These are phyloP conservation scores for Heptascelio sp. DNA, from an alignment of 2,888 invertebrate genomes.

Conservation along the genomic window DNA sequence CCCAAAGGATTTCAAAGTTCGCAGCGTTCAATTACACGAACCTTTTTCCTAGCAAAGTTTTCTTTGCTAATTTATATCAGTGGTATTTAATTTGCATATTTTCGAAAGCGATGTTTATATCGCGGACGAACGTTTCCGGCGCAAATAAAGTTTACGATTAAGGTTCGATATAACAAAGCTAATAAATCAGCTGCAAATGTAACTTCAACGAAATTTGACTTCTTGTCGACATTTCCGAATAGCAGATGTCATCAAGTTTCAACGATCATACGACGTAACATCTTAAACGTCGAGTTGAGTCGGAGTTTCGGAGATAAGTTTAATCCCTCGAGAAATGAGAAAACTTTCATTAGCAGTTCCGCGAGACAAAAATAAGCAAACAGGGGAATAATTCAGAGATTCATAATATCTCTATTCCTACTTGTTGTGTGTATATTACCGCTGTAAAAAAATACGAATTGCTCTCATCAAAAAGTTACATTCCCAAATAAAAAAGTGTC, in stretches of 20 bases:
- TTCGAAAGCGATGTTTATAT: no score
- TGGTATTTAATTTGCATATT: no score
- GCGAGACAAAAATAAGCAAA: conserved; percentile 65
- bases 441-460: conserved; percentile 50
- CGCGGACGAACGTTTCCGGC: no score
- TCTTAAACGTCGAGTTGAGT: conserved; percentile 67
- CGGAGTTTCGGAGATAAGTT: conserved; percentile 62
- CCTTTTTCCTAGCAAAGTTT: no score
- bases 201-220: conserved; percentile 27
- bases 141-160: conserved; percentile 9
- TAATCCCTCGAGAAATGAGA: conserved; percentile 69
- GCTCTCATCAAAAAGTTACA: conserved; percentile 50
- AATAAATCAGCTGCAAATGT: conserved; percentile 80
- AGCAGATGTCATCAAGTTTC: conserved; percentile 67
- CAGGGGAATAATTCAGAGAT: conserved; percentile 57
- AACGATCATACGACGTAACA: conserved; percentile 64
- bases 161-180: conserved; percentile 64
- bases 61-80: no score
- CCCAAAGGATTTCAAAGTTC: conserved; percentile 62
- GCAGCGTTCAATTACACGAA: conserved; percentile 36
- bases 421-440: conserved; percentile 42
- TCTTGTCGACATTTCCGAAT: conserved; percentile 51
- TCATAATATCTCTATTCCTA: conserved; percentile 52
- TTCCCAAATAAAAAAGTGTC: conserved; percentile 52
- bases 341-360: conserved; percentile 67